Evolutionary conservation across 2,888 invertebrate genomes (phyloP).

Genomic region (Pterostichus madidus): DNA sequence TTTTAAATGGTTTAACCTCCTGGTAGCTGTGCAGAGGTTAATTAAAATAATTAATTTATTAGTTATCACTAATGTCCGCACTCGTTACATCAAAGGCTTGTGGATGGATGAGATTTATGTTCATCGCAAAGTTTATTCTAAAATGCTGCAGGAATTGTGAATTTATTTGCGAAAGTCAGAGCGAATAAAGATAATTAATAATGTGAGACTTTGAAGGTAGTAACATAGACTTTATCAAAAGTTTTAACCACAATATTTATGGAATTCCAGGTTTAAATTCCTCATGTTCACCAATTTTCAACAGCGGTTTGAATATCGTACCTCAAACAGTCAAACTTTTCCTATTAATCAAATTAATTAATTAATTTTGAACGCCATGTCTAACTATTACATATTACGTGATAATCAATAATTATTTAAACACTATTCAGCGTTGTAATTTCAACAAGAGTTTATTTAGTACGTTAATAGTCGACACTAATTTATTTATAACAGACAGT

Average conservation of each 20-base stretch:
- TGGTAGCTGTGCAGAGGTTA: too few relatives aligned
- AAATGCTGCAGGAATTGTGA: not conserved
- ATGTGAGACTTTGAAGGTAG: conserved; percentile 18
- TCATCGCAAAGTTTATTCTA: not conserved
- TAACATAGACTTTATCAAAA: not conserved
- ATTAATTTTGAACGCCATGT: not conserved
- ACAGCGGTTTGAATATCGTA: not conserved
- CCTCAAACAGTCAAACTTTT: not conserved
- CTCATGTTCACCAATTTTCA: not conserved
- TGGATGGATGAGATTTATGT: not conserved
- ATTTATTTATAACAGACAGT: too few relatives aligned
- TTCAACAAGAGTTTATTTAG: too few relatives aligned
- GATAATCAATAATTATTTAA: too few relatives aligned
- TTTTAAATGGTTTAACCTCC: too few relatives aligned
- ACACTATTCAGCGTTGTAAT: too few relatives aligned
- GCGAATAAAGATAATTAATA: conserved; percentile 48
- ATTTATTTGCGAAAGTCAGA: conserved; percentile 16
- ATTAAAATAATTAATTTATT: not conserved
- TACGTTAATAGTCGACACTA: too few relatives aligned
- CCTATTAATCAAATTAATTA: conserved; percentile 9
- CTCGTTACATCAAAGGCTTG: not conserved
- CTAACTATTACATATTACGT: not conserved
- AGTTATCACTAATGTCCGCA: not conserved
- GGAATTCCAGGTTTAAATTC: not conserved
- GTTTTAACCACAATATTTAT: conserved; percentile 23